These are phyloP conservation scores for Sandelia bainsii DNA, from an alignment of 2,797 vertebrate species.

Conservation along the genomic window DNA sequence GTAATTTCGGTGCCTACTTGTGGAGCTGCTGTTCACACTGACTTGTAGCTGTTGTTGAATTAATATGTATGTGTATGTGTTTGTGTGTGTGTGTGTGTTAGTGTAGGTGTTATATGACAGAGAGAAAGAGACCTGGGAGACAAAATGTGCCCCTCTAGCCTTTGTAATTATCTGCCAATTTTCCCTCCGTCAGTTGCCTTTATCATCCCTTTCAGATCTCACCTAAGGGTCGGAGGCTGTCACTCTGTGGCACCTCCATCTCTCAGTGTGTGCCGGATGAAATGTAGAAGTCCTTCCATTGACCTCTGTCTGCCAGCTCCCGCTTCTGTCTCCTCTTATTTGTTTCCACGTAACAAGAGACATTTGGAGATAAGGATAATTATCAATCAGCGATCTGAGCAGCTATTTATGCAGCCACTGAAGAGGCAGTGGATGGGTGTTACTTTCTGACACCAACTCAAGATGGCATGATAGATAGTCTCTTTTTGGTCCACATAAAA, in stretches of 20 bases:
- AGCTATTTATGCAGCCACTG: constrained; percentile 76
- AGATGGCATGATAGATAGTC: constrained; percentile 59
- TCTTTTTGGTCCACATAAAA: constrained; percentile 30
- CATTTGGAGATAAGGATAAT: constrained; percentile 82
- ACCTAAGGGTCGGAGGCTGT: constrained; percentile 78
- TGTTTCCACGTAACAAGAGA: constrained; percentile 81
- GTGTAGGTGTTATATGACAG: constrained; percentile 59
- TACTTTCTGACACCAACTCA: constrained; percentile 69
- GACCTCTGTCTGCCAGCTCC: constrained; percentile 80
- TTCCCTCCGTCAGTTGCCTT: constrained; percentile 81
- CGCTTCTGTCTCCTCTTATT: constrained; percentile 67
- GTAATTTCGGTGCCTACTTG: constrained; percentile 61
- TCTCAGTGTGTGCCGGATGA: constrained; percentile 72
- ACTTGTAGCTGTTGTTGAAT: constrained; percentile 46
- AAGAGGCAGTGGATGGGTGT: constrained; percentile 63
- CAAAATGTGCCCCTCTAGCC: constrained; percentile 79
- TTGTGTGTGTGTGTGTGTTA: constrained; percentile 46
- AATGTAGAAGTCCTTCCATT: constrained; percentile 82
- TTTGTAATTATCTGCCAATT: constrained; percentile 85
- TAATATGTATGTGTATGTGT: constrained; percentile 10
- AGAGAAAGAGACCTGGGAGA: constrained; percentile 68
- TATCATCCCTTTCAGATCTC: constrained; percentile 84
- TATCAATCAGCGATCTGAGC: constrained; percentile 81
- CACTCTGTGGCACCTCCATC: constrained; percentile 74
- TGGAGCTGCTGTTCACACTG: constrained; percentile 42